Conservation (phyloP, 2,797 vertebrate species). For the Oceanodroma leucorhoa region DNA sequence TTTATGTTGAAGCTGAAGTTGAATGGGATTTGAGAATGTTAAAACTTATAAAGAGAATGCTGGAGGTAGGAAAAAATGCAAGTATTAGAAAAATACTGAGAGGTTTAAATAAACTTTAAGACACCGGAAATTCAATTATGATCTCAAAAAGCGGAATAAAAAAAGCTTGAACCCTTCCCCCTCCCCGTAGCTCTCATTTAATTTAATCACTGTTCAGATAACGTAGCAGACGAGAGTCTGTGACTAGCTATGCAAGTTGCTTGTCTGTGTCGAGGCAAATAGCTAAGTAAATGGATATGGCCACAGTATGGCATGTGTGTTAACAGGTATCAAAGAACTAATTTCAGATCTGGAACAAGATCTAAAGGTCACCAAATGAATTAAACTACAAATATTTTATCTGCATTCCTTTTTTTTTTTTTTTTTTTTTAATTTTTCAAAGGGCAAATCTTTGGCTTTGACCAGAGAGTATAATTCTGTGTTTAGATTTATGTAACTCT, state of each 20-base stretch:
- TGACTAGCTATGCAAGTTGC: background rate
- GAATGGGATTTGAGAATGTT: background rate
- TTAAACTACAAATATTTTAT: background rate
- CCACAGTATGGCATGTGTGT: background rate
- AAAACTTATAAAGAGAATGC: accelerated
- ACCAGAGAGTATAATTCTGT: background rate
- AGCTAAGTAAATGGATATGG: background rate
- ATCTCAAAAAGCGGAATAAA: background rate
- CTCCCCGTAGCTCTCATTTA: background rate
- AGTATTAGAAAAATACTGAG: background rate
- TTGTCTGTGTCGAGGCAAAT: background rate
- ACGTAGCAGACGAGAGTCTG: background rate
- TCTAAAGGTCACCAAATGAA: background rate
- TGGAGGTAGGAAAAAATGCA: background rate
- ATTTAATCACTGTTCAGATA: background rate
- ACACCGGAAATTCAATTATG: background rate
- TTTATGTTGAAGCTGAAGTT: background rate
- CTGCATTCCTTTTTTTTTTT: background rate
- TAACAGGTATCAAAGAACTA: background rate
- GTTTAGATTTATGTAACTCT: background rate
- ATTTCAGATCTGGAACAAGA: background rate
- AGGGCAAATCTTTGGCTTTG: background rate
- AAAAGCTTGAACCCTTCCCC: background rate
- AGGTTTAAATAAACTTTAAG: background rate
- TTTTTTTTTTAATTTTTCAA: constrained; percentile 10